These are phyloP conservation scores for Brachylomia viminalis DNA, from an alignment of 2,888 invertebrate genomes.

Conservation along the genomic window DNA sequence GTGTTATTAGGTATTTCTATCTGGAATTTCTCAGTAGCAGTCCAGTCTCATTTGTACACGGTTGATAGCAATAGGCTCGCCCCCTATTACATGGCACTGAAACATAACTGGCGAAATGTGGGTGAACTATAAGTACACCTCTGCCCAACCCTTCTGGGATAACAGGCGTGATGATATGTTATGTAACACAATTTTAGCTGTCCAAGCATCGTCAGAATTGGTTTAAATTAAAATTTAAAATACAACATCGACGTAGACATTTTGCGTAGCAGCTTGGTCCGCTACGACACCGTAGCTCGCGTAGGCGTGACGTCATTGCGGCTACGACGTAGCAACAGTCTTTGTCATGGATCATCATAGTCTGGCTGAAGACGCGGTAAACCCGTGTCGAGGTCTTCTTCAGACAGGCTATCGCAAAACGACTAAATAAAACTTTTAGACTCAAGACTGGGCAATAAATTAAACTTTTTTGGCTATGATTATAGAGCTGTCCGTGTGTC, in stretches of 20 bases:
- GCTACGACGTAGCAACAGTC: conserved; percentile 11
- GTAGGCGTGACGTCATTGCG: neutral
- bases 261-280: neutral
- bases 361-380: too few relatives aligned
- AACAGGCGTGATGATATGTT: too few relatives aligned
- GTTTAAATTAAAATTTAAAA: neutral
- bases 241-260: neutral
- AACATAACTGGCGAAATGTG: neutral
- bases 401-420: too few relatives aligned
- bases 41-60: neutral
- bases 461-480: too few relatives aligned
- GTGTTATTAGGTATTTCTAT: neutral
- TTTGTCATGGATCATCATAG: too few relatives aligned
- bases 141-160: too few relatives aligned
- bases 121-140: neutral
- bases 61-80: neutral
- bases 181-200: neutral
- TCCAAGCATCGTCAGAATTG: too few relatives aligned
- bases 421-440: too few relatives aligned
- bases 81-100: too few relatives aligned
- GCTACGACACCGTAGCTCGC: neutral
- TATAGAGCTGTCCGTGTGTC: too few relatives aligned
- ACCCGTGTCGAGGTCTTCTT: too few relatives aligned
- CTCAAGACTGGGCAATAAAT: too few relatives aligned
- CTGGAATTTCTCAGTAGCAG: neutral